Evolutionary conservation across 2,797 vertebrate genomes (phyloP).

Genomic region (Poeciliopsis infans): DNA sequence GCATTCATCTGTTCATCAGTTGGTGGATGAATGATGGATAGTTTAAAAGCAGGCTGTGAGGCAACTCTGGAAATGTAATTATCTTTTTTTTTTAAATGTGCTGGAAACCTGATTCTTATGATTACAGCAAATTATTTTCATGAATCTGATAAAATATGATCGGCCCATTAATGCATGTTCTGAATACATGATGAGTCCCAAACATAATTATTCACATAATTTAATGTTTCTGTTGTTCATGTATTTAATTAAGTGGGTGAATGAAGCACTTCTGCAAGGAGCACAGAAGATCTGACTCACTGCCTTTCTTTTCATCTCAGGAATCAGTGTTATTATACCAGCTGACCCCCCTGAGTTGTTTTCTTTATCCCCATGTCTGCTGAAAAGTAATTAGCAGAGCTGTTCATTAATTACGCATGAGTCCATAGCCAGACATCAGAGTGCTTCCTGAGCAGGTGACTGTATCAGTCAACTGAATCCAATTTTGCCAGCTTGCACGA

Average conservation of each 20-base stretch:
- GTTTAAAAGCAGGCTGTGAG: not conserved
- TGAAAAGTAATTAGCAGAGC: conserved; percentile 71
- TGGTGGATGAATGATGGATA: too few relatives aligned
- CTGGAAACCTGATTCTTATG: not conserved
- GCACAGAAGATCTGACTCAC: conserved; percentile 3
- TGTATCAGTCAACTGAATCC: conserved; percentile 75
- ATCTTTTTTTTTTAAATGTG: not conserved
- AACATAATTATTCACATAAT: not conserved
- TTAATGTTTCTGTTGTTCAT: not conserved
- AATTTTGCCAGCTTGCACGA: conserved; percentile 68
- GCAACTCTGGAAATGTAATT: not conserved
- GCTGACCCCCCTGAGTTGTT: conserved; percentile 39
- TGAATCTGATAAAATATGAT: not conserved
- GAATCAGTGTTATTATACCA: conserved; percentile 34
- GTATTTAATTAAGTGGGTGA: conserved; percentile 15
- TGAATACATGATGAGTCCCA: not conserved
- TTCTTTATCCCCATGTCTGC: conserved; percentile 38
- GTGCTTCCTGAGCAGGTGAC: conserved; percentile 37
- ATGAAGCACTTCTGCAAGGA: conserved; percentile 17
- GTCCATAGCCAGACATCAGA: conserved; percentile 44
- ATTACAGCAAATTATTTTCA: not conserved
- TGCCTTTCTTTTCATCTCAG: conserved; percentile 25
- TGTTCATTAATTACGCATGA: conserved; percentile 75
- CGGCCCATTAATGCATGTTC: not conserved
- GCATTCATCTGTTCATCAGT: not conserved